Conservation (phyloP, 1,140 invertebrate species). For the Bombus confusus region DNA sequence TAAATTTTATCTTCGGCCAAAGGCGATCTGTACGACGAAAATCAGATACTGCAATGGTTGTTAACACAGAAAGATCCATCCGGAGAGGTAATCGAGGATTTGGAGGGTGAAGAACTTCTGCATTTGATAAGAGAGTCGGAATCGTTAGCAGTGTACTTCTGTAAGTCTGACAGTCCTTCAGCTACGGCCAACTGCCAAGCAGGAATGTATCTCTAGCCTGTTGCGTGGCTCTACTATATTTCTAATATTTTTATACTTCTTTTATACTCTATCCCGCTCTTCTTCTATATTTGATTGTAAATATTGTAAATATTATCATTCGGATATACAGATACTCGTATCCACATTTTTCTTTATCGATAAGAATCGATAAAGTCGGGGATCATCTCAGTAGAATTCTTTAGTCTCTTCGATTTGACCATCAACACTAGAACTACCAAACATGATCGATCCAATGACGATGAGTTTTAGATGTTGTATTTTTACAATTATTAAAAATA, state of each 20-base stretch:
- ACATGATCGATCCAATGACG: too few species aligned
- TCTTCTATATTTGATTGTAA: neutral
- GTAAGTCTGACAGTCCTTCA: slow-evolving; percentile 85
- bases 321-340: too few species aligned
- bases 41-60: slow-evolving; percentile 94
- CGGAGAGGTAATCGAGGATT: slow-evolving; percentile 94
- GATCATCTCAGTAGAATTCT: neutral
- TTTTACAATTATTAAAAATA: too few species aligned
- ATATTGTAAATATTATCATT: neutral
- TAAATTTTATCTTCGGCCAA: slow-evolving; percentile 43
- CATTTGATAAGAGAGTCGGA: slow-evolving; percentile 91
- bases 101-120: slow-evolving; percentile 92
- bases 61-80: slow-evolving; percentile 95
- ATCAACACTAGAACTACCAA: neutral
- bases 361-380: neutral
- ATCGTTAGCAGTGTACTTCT: slow-evolving; percentile 95
- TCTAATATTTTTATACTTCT: slow-evolving; percentile 8
- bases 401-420: neutral
- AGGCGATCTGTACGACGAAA: slow-evolving; percentile 95
- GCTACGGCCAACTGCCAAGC: slow-evolving; percentile 55
- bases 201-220: slow-evolving; percentile 70
- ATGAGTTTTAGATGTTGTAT: too few species aligned
- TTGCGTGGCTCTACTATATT: slow-evolving; percentile 36
- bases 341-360: neutral
- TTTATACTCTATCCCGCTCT: neutral